A percentile compares a stretch with the other conserved stretches of the same genome.
Conservation (phyloP, 1,140 invertebrate species). For the Bombus vancouverensis region DNA sequence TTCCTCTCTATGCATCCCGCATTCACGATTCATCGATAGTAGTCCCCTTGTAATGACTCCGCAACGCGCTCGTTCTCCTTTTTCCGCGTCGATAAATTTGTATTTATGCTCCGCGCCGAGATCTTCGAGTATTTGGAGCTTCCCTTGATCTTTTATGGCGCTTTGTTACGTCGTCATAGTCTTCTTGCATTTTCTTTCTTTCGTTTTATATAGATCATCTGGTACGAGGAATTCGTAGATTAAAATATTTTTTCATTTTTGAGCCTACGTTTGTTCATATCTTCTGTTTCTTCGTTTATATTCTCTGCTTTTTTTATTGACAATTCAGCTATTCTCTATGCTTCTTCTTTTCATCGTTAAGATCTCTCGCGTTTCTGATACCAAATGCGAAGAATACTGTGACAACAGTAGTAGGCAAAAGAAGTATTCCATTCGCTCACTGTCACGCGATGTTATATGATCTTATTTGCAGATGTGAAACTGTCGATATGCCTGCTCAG, state of each 20-base stretch:
- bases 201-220: background rate
- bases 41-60: conserved; percentile 6
- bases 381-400: no score
- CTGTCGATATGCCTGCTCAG: no score
- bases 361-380: no score
- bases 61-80: background rate
- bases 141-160: background rate
- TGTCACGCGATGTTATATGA: no score
- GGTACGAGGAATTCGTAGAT: background rate
- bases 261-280: no score
- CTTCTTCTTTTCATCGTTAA: no score
- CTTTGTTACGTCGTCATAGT: background rate
- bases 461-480: no score
- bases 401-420: no score
- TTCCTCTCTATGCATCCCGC: background rate
- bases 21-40: conserved; percentile 29
- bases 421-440: no score
- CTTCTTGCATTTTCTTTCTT: background rate
- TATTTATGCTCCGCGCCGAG: background rate
- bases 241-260: background rate
- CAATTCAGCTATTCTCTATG: no score
- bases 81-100: conserved; percentile 26
- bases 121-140: background rate
- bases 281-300: no score
- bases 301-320: no score